Base-by-base conservation (phyloP, 2,113 vertebrate species). In the Sebastes fasciatus region DNA sequence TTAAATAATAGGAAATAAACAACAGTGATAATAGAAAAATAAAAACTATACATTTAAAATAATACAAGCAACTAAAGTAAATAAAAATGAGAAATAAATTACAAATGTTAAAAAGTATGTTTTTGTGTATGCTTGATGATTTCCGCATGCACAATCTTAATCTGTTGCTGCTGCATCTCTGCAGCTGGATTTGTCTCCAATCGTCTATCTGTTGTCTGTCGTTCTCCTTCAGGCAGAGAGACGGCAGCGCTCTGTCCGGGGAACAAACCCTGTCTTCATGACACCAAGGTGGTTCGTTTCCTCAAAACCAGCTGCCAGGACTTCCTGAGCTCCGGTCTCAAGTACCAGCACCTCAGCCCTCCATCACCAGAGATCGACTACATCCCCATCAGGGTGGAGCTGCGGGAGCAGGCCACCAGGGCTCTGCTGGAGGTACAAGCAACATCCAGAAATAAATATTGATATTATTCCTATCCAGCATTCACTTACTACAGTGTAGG, bases 341-440 rank as follows among this genome's bases (percentile, higher is more conserved):
- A 66, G 87, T 96, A 96, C 74, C 92, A 94, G 80, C 93, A 96
- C 79, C 88, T 96, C 61, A 94, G 84, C 8, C 91, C 93, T 0
- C 93, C 94, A 0, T 95, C 94, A 5, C 94, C 94, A 1, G 89
- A 95, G 76, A 89, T 90, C 1, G 95, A 95, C 86, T 95, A 96
- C 58, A 80, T 96, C 40, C 90, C 89, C 45, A 58, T 96, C 82
- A 75, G 90, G 55, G 93, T 96, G 76, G 95, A 96, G 90, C 80
- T 95, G 45, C 89, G 89, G 68, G 90, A 88, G n/a, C 88, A 93
- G 82, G 79, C 52, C 26, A 93, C 76, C 23, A 88, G 86, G 70
- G 84, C 93, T 10, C 82, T 94, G 55, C 74, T 95, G 70, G 89
- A 96, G 94, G 91, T 95, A 78, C 6, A 6, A 60, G 13, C 46